Evolutionary conservation across 2,888 invertebrate species (phyloP), one percentile per base, ranked within the genome.

Genomic region (Herminia tarsipennalis): DNA sequence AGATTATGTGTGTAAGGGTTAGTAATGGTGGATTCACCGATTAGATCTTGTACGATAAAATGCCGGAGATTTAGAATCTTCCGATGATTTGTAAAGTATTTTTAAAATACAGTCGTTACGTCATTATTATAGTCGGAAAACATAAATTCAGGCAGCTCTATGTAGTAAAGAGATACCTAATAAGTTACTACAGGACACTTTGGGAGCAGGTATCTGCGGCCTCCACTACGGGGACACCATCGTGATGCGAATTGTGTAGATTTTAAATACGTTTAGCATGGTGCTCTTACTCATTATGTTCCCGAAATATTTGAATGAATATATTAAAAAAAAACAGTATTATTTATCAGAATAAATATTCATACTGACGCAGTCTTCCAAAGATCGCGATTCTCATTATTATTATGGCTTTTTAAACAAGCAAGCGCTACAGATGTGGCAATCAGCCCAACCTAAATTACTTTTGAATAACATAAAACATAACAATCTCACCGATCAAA

Each of bases 11-110:
- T 86, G 84, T 84, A 82, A 79, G 76, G 79, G 72, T 81, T 83
- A 78, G 71, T 63, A 83, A 77, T 76, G 81, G 83, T 83, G 81
- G 73, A 75, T 75, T 79, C 81, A 80, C 80, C 81, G 78, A 74
- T 70, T 84, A 81, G 78, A 74, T 82, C 81, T 78, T 80, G 78
- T 83, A 80, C 75, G 75, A 80, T 74, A 77, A 78, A 79, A 80
- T 78, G 75, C 73, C 70, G 86, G 82, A 83, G 89, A 84, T 90
- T 89, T 75, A 82, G 84, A 90, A 89, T 90, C 90, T 88, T 86
- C 85, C 76, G 72, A 73, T 77, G 77, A 72, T 73, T 21, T 70
- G 72, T 81, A 79, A n/a, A 75, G 89, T 89, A 88, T 90, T 88
- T 89, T 75, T 76, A 85, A 89, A 90, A 89, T 89, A 88, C 88